Evolutionary conservation across 2,888 invertebrate species (phyloP).

Genomic region (Tinea trinotella): DNA sequence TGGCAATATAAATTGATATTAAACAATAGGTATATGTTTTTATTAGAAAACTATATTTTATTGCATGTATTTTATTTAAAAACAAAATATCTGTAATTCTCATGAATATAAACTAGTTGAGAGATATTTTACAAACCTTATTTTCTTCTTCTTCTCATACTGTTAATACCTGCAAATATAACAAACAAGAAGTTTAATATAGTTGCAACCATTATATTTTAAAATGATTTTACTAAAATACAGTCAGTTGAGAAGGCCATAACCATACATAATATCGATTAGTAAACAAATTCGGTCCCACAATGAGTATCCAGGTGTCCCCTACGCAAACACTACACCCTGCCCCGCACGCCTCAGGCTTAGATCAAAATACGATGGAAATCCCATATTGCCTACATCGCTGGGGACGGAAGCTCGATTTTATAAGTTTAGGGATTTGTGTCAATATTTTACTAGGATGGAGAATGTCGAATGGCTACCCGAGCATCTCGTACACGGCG

Average conservation of each 20-base stretch:
- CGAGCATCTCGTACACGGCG: slow-evolving; percentile 16
- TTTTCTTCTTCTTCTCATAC: too few relatives aligned
- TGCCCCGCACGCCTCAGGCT: slow-evolving; percentile 35
- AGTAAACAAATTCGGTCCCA: slow-evolving; percentile 41
- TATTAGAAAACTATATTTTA: too few relatives aligned
- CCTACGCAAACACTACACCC: slow-evolving; percentile 45
- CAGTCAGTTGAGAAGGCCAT: background rate
- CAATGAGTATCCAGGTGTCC: slow-evolving; percentile 59
- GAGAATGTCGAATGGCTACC: slow-evolving; percentile 33
- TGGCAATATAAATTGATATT: too few relatives aligned
- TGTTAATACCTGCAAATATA: background rate
- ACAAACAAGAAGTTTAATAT: background rate
- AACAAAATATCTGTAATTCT: too few relatives aligned
- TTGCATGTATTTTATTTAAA: too few relatives aligned
- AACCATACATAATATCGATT: slow-evolving; percentile 45
- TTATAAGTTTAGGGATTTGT: slow-evolving; percentile 73
- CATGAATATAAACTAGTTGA: too few relatives aligned
- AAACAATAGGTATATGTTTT: too few relatives aligned
- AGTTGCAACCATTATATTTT: too few relatives aligned
- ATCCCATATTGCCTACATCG: slow-evolving; percentile 68
- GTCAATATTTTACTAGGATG: slow-evolving; percentile 72
- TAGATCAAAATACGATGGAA: slow-evolving; percentile 66
- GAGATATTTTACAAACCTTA: background rate
- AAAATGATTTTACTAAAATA: too few relatives aligned
- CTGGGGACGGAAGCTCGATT: slow-evolving; percentile 65